A percentile compares a stretch with the other conserved stretches of the same genome.
These are phyloP conservation scores for Eilema sororculum DNA, from an alignment of 2,888 invertebrate genomes.

Conservation along the genomic window DNA sequence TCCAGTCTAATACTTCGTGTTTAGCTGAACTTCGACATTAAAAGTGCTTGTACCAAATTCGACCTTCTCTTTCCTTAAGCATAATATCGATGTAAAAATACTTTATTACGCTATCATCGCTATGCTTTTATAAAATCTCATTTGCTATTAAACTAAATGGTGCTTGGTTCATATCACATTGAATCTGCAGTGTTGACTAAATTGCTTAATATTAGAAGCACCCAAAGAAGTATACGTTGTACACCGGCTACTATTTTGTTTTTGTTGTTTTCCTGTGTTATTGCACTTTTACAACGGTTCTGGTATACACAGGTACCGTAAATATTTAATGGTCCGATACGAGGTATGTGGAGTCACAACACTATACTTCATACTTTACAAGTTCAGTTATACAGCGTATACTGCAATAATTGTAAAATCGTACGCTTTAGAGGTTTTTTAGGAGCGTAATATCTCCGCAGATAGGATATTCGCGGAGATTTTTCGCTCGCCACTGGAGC, in stretches of 20 bases:
- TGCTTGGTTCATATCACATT: background rate
- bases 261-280: background rate
- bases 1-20: too few species aligned
- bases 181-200: conserved; percentile 31
- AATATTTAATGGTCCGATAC: too few species aligned
- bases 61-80: background rate
- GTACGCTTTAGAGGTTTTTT: too few species aligned
- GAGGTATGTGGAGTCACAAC: too few species aligned
- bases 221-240: background rate
- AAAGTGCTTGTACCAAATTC: too few species aligned
- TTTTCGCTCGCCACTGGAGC: too few species aligned
- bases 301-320: background rate
- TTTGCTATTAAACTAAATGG: background rate
- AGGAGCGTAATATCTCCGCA: too few species aligned
- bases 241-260: conserved; percentile 3
- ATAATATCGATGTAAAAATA: background rate
- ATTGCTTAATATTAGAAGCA: conserved; percentile 26
- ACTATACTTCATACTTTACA: too few species aligned
- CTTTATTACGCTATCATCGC: background rate
- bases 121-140: background rate
- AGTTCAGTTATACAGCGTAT: too few species aligned
- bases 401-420: too few species aligned
- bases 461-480: too few species aligned
- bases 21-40: too few species aligned
- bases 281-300: background rate